Evolutionary conservation across 2,797 vertebrate genomes (phyloP).

Genomic region (Gymnodraco acuticeps): DNA sequence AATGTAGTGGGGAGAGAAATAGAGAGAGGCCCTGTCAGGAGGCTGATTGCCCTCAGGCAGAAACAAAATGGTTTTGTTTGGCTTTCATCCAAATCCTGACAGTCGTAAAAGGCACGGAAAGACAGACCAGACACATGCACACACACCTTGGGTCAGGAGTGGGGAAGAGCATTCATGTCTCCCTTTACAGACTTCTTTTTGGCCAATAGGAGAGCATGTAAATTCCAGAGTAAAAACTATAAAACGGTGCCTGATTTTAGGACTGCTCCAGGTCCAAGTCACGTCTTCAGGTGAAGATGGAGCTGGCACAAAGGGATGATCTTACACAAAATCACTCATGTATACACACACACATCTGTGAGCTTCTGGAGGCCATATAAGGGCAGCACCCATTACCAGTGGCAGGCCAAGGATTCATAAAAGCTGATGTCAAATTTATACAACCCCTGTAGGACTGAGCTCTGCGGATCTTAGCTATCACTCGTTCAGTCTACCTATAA

Average conservation of each 20-base stretch:
- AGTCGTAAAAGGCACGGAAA: conserved; percentile 57
- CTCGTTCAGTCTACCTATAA: conserved; percentile 37
- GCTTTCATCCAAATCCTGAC: conserved; percentile 60
- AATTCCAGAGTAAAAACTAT: conserved; percentile 63
- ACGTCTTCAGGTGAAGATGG: conserved; percentile 49
- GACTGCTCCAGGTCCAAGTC: conserved; percentile 47
- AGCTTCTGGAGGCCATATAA: conserved; percentile 69
- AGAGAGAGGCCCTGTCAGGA: conserved; percentile 48
- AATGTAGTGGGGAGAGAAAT: conserved; percentile 15
- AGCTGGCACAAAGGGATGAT: conserved; percentile 44
- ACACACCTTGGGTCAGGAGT: conserved; percentile 38
- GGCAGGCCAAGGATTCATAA: conserved; percentile 66
- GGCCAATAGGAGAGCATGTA: conserved; percentile 37
- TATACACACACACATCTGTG: conserved; percentile 30
- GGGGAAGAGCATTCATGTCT: conserved; percentile 34
- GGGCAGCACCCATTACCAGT: conserved; percentile 60
- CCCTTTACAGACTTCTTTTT: conserved; percentile 41
- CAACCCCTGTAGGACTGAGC: conserved; percentile 28
- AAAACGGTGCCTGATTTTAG: conserved; percentile 59
- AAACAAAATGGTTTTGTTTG: conserved; percentile 78
- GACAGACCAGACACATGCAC: conserved; percentile 3
- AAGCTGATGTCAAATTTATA: conserved; percentile 65
- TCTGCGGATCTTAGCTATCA: conserved; percentile 47
- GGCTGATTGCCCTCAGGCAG: conserved; percentile 62
- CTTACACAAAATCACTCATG: conserved; percentile 24